Evolutionary conservation across 2,797 vertebrate species (phyloP).

Genomic region (Sebastes reedi): DNA sequence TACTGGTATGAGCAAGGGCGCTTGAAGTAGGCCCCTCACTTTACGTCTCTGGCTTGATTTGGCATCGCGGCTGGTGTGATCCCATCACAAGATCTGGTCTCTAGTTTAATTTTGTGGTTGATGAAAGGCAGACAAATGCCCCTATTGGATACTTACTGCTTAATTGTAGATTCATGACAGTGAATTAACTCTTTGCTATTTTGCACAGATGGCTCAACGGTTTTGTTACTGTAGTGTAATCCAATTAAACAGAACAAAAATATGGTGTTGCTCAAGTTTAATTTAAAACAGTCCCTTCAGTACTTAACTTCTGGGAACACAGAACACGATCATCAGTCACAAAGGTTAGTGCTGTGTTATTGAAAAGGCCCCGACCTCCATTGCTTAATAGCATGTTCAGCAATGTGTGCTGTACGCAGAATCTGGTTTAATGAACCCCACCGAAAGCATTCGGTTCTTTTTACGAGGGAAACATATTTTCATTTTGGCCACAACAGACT

Average conservation of each 20-base stretch:
- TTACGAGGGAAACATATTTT: neutral
- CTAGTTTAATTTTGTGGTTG: slow-evolving; percentile 16
- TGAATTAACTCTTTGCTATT: slow-evolving; percentile 44
- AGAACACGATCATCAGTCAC: slow-evolving; percentile 16
- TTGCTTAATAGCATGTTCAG: slow-evolving; percentile 12
- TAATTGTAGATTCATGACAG: slow-evolving; percentile 44
- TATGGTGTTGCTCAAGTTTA: slow-evolving; percentile 33
- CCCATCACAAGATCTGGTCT: neutral
- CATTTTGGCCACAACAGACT: neutral
- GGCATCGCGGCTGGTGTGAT: neutral
- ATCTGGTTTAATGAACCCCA: neutral
- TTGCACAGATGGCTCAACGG: slow-evolving; percentile 41
- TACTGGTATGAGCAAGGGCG: neutral
- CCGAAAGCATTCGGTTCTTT: neutral
- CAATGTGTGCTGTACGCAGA: neutral
- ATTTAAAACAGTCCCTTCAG: slow-evolving; percentile 43
- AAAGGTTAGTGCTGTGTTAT: slow-evolving; percentile 19
- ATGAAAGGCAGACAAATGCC: slow-evolving; percentile 25
- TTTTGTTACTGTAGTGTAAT: slow-evolving; percentile 39
- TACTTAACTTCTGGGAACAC: slow-evolving; percentile 32
- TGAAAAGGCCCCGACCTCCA: neutral
- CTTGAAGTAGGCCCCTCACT: neutral
- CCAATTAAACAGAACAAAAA: slow-evolving; percentile 43
- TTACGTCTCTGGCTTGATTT: neutral
- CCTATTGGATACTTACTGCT: slow-evolving; percentile 4